A percentile compares a stretch with the other conserved stretches of the same genome.
Evolutionary conservation across 2,888 invertebrate genomes (phyloP).

Genomic region (Melangyna quadrimaculata): DNA sequence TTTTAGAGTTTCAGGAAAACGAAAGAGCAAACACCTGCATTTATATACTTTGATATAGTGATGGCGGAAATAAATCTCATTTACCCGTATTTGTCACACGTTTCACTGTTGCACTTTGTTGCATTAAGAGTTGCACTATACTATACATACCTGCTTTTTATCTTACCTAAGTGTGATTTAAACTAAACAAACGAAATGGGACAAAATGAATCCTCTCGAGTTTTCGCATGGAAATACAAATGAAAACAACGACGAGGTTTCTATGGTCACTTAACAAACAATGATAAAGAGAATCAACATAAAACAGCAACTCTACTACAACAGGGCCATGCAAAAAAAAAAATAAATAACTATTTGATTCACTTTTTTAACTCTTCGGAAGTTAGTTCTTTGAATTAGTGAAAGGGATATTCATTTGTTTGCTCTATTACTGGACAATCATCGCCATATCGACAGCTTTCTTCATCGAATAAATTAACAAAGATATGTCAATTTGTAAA

Average conservation of each 20-base stretch:
- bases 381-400: no score
- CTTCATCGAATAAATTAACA: no score
- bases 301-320: not conserved
- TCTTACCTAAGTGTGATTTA: not conserved
- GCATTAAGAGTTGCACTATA: not conserved
- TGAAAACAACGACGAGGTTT: conserved; percentile 24
- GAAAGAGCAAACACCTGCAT: conserved; percentile 43
- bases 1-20: conserved; percentile 26
- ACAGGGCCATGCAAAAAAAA: not conserved
- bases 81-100: conserved; percentile 1
- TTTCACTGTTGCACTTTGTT: not conserved
- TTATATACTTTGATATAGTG: conserved; percentile 12
- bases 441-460: no score
- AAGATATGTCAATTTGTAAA: no score
- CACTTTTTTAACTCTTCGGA: not conserved
- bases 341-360: not conserved
- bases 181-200: conserved; percentile 48
- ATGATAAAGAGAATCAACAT: conserved; percentile 16
- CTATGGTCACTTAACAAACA: conserved; percentile 1
- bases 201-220: conserved; percentile 31
- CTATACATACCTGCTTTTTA: not conserved
- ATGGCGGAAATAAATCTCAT: conserved; percentile 27
- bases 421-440: no score
- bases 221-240: not conserved
- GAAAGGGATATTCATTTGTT: no score